Evolutionary conservation across 2,113 vertebrate genomes (phyloP), one percentile per base, ranked within the genome.

Genomic region (Phyllostomus discolor): DNA sequence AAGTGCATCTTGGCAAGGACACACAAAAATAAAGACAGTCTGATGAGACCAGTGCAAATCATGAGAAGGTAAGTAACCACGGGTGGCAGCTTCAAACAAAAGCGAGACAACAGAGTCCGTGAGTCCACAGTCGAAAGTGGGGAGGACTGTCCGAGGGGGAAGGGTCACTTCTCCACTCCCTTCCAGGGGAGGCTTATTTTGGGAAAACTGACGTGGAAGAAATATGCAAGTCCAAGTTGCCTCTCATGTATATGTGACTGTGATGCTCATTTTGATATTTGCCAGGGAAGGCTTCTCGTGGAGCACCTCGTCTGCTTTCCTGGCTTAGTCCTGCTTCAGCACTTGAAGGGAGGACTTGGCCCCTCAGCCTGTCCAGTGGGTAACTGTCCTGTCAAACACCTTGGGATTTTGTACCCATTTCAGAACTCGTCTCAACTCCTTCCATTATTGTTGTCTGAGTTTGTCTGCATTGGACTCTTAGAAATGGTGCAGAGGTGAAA

Each of bases 1-100:
- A 97, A 97, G 93, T 95, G 83, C 89, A 76, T 96, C 84, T 94
- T 97, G 96, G 95, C 95, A 93, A 95, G 66, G 97, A 88, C 88
- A 93, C 82, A 93, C 52, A 91, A 79, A 86, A 93, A 79, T 9
- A 16, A 16, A 97, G 94, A 93, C 73, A 86, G 90, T 90, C 85
- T 91, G 96, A 96, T 85, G 94, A 97, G 96, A 64, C 67, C 69
- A 59, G 88, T 17, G 38, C 24, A 86, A 94, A 95, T 92, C 54
- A 52, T 0, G 12, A 50, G 85, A 83, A 92, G 85, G 95, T 97
- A 86, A 91, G 78, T 41, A 87, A 96, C 72, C 54, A 64, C 0
- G 7, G 90, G 73, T 17, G 48, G 41, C 81, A 69, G 90, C 43
- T 95, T 76, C 62, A 33, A 14, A 62, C 31, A 64, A 85, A 87